Percentiles rank a stretch among this genome's conserved stretches.
Conservation (phyloP, 2,888 invertebrate genomes). For the Dasysyrphus tricinctus region DNA sequence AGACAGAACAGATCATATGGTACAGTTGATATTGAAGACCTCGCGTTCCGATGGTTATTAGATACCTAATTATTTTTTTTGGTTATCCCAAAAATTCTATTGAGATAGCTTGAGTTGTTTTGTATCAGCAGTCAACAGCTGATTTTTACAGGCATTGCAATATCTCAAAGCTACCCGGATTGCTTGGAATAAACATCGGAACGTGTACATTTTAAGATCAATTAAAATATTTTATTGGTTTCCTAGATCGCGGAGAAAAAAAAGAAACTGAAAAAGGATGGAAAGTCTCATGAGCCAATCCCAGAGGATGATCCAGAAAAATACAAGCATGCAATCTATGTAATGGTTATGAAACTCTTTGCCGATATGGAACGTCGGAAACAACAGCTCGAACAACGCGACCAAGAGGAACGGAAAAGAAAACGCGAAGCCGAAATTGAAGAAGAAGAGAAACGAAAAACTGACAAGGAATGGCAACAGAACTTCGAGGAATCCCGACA, state of each 20-base stretch:
- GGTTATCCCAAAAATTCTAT: too few relatives aligned
- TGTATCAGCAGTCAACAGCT: too few relatives aligned
- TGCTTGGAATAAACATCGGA: too few relatives aligned
- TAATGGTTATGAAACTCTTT: slow-evolving; percentile 98
- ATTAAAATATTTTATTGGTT: slow-evolving; percentile 25
- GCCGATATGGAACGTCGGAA: slow-evolving; percentile 98
- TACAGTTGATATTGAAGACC: slow-evolving; percentile 80
- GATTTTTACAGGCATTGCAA: too few relatives aligned
- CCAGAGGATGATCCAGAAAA: slow-evolving; percentile 94
- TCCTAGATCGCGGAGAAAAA: slow-evolving; percentile 94
- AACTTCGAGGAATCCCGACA: slow-evolving; percentile 99
- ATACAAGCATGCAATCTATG: slow-evolving; percentile 96
- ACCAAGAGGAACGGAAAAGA: slow-evolving; percentile 96
- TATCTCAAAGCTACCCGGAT: too few relatives aligned
- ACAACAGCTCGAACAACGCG: slow-evolving; percentile 93
- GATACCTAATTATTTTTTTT: too few relatives aligned
- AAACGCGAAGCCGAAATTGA: slow-evolving; percentile 97
- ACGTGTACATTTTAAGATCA: too few relatives aligned
- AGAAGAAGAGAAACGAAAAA: slow-evolving; percentile 93
- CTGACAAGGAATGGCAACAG: slow-evolving; percentile 98
- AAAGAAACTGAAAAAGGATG: slow-evolving; percentile 96
- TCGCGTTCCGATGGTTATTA: too few relatives aligned
- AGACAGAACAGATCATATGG: slow-evolving; percentile 96
- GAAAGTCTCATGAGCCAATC: slow-evolving; percentile 88
- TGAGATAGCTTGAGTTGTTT: too few relatives aligned